Conservation (phyloP, 2,888 invertebrate genomes). For the Acrobasis suavella region DNA sequence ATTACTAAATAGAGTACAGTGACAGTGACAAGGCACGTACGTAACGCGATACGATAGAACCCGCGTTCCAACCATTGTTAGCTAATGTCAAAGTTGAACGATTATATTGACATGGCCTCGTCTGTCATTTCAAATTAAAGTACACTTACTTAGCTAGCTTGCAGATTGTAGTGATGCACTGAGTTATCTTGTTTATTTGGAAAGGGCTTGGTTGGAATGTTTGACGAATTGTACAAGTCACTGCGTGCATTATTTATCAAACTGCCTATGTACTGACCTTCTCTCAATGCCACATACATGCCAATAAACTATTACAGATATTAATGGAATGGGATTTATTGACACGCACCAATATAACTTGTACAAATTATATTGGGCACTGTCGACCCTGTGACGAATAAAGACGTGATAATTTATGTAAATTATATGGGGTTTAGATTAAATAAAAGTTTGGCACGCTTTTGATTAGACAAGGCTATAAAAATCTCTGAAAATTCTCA, state of each 20-base stretch:
- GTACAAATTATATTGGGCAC: background rate
- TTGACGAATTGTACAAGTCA: background rate
- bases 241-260: background rate
- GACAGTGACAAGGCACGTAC: slow-evolving; percentile 35
- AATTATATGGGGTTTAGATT: no score
- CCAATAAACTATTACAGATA: background rate
- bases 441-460: no score
- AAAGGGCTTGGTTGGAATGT: background rate
- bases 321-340: slow-evolving; percentile 2
- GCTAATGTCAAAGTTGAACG: slow-evolving; percentile 57
- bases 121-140: slow-evolving; percentile 31
- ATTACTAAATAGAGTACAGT: slow-evolving; percentile 31
- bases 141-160: slow-evolving; percentile 14
- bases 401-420: no score
- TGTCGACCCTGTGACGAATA: no score
- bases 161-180: background rate
- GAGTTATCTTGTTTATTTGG: background rate
- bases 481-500: no score
- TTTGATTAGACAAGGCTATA: no score
- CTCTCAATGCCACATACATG: slow-evolving; percentile 3
- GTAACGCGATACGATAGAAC: slow-evolving; percentile 25
- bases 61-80: slow-evolving; percentile 36
- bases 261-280: background rate
- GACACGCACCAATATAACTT: background rate
- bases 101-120: slow-evolving; percentile 36